Conservation (phyloP, 1,140 invertebrate genomes). For the Drosophila pseudoobscura region DNA sequence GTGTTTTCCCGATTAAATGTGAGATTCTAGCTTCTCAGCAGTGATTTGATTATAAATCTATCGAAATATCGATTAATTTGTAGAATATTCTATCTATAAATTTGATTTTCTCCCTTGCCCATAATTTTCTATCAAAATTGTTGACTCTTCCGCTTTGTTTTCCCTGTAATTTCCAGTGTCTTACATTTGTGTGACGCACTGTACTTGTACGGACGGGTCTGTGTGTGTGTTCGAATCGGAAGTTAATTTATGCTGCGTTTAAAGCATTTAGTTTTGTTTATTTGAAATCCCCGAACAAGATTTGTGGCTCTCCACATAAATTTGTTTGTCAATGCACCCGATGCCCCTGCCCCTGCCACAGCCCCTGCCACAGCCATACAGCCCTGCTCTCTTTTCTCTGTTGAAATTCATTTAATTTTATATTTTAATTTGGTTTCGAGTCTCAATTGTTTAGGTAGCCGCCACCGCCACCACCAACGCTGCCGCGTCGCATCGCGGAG, state of each 20-base stretch:
- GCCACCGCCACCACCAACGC: background rate
- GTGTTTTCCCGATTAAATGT: no score
- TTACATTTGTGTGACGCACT: slow-evolving; percentile 18
- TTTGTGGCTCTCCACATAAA: slow-evolving; percentile 72
- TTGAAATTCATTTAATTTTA: slow-evolving; percentile 52
- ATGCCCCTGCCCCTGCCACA: slow-evolving; percentile 6
- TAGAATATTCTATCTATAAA: no score
- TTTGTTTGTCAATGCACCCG: slow-evolving; percentile 72
- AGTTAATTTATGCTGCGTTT: slow-evolving; percentile 72
- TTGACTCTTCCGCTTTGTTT: no score
- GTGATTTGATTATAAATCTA: no score
- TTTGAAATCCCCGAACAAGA: slow-evolving; percentile 59
- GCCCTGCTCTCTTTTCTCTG: slow-evolving; percentile 6
- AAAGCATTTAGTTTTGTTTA: slow-evolving; percentile 72
- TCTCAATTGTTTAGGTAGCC: slow-evolving; percentile 57
- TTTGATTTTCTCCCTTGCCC: no score
- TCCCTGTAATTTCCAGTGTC: no score
- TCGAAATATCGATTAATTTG: no score
- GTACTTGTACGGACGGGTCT: slow-evolving; percentile 1
- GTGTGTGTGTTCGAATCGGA: slow-evolving; percentile 43
- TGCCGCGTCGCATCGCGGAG: no score
- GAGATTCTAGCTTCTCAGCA: no score
- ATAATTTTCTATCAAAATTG: no score
- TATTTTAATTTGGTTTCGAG: slow-evolving; percentile 37
- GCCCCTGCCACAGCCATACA: background rate